These are phyloP conservation scores for Dryobota labecula DNA, from an alignment of 2,888 invertebrate genomes.

Conservation along the genomic window DNA sequence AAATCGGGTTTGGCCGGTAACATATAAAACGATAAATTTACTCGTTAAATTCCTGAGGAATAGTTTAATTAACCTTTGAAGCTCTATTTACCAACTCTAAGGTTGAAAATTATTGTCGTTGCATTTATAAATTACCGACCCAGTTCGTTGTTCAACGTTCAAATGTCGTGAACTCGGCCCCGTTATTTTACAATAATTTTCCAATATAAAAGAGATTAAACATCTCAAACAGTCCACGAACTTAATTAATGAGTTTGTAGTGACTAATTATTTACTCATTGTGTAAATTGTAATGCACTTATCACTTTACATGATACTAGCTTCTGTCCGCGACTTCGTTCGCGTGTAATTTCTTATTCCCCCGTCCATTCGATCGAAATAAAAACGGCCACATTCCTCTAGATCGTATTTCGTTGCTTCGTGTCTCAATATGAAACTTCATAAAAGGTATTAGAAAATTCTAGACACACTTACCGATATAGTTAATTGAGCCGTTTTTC, in stretches of 20 bases:
- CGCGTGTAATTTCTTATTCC: too few relatives aligned
- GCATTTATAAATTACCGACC: neutral
- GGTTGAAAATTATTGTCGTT: neutral
- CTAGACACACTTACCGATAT: too few relatives aligned
- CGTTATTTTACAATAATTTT: constrained; percentile 17
- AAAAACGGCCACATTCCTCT: too few relatives aligned
- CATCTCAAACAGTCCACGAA: neutral
- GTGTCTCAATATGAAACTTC: too few relatives aligned
- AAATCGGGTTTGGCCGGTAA: too few relatives aligned
- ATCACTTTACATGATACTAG: neutral
- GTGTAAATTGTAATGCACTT: neutral
- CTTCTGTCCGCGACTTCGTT: too few relatives aligned
- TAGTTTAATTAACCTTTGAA: neutral
- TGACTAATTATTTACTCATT: constrained; percentile 1
- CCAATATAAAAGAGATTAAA: constrained; percentile 5
- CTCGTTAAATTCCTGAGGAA: neutral
- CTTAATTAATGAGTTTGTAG: constrained; percentile 7
- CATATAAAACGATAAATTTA: neutral
- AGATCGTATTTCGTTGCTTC: too few relatives aligned
- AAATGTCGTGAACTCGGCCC: constrained; percentile 7
- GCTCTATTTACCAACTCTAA: neutral
- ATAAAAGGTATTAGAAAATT: too few relatives aligned
- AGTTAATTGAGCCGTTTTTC: too few relatives aligned
- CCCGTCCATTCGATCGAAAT: too few relatives aligned
- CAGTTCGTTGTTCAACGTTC: neutral